Conservation (phyloP, 2,113 vertebrate genomes). For the Chloroceryle aenea region DNA sequence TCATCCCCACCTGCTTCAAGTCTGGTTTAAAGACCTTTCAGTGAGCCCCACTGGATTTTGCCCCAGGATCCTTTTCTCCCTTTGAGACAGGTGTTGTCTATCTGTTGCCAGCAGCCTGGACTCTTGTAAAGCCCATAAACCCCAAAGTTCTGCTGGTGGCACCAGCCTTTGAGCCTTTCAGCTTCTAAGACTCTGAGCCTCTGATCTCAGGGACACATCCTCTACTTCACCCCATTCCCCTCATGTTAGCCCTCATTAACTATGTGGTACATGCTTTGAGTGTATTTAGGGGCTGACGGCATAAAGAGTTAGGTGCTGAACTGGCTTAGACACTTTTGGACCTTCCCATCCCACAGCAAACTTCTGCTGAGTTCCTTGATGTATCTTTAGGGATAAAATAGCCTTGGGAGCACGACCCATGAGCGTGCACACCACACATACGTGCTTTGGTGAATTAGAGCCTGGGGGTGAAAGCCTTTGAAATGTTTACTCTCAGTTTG, state of each 20-base stretch:
- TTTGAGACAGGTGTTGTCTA: too few species aligned
- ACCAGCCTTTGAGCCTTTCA: too few species aligned
- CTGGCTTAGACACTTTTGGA: neutral
- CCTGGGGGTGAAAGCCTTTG: neutral
- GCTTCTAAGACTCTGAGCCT: too few species aligned
- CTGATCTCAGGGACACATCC: too few species aligned
- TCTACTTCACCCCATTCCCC: neutral
- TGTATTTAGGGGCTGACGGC: neutral
- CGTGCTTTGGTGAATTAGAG: neutral
- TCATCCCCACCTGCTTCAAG: too few species aligned
- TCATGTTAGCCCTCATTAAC: neutral
- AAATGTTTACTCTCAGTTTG: neutral
- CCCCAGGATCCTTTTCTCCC: too few species aligned
- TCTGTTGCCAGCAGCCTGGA: too few species aligned
- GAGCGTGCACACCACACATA: fast-evolving
- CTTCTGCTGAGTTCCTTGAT: neutral
- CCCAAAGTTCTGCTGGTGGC: too few species aligned
- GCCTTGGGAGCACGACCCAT: fast-evolving
- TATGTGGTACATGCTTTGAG: neutral
- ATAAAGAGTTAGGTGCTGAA: neutral
- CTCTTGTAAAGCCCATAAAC: too few species aligned
- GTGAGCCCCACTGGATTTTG: too few species aligned
- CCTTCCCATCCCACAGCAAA: neutral
- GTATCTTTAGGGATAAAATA: neutral
- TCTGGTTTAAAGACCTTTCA: too few species aligned